These are phyloP conservation scores for Probosciger aterrimus DNA, from an alignment of 2,113 vertebrate species.

Conservation along the genomic window DNA sequence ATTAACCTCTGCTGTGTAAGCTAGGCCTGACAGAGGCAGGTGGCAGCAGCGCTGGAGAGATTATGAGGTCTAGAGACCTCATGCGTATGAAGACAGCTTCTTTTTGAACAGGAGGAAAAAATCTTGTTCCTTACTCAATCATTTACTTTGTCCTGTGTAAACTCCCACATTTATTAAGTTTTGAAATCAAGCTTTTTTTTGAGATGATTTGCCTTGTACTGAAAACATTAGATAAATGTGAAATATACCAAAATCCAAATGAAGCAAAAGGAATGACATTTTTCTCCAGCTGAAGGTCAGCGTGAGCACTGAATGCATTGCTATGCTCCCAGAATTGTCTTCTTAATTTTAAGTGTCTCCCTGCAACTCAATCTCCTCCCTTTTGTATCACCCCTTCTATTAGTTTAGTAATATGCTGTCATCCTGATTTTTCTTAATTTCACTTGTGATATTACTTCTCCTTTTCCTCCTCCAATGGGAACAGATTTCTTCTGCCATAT, in stretches of 20 bases:
- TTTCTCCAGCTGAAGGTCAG: not conserved
- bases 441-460: slow-evolving; percentile 47
- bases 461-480: slow-evolving; percentile 32
- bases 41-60: not conserved
- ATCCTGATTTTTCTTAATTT: slow-evolving; percentile 59
- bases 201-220: not conserved
- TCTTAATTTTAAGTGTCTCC: not conserved
- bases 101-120: not conserved
- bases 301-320: not conserved
- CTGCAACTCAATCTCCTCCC: not conserved
- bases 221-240: not conserved
- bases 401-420: slow-evolving; percentile 40
- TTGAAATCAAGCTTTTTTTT: not conserved
- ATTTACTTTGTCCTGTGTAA: not conserved
- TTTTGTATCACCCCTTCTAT: slow-evolving; percentile 1
- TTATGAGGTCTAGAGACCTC: not conserved
- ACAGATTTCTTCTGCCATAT: slow-evolving; percentile 63
- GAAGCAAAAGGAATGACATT: not conserved
- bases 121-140: not conserved
- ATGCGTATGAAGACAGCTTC: not conserved
- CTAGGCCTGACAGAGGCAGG: not conserved
- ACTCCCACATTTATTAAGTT: not conserved
- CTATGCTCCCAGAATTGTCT: not conserved
- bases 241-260: not conserved
- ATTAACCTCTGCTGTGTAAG: not conserved